Evolutionary conservation across 2,113 vertebrate genomes (phyloP), one percentile per base, ranked within the genome.

Genomic region (Oncorhynchus clarkii): DNA sequence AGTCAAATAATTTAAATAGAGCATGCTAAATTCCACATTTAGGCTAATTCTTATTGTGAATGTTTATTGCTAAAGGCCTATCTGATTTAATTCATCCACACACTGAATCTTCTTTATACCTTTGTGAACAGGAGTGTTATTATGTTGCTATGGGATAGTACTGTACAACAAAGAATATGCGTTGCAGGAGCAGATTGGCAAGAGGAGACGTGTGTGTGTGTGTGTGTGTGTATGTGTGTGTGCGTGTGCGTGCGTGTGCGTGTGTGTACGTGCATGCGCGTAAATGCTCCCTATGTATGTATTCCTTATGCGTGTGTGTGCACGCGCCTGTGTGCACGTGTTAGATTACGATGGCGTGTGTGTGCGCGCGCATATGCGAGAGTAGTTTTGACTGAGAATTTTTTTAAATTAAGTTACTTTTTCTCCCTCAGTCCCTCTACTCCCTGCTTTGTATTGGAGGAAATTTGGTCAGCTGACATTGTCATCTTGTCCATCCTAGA

Each of bases 401-500:
- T 49, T 27, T 31, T 76, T 70, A 51, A 71, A 9, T 39, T 0
- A 79, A 79, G 72, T 75, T 84, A 72, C 73, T 72, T 79, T 74
- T 69, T 93, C 93, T 90, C 93, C 93, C 93, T 90, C 93, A 92
- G 91, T 94, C 92, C 80, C 67, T 72, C 93, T 92, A 94, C 94
- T 92, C 93, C 90, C 92, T 89, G 89, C 90, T 91, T 93, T 86
- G 90, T 89, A 96, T 95, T 94, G 95, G 94, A 89, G 94, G 90
- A 90, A 92, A 90, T 85, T 79, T 87, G 94, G 93, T 95, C 95
- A 95, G 93, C 93, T 95, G 95, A 96, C 94, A 92, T 91, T 94
- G 94, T 93, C 95, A 93, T 93, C 95, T 94, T 94, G 93, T 95
- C 94, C 92, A 91, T 95, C 94, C 94, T 94, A 94, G 92, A 95